Evolutionary conservation across 92 coral and sea anemone genomes (phyloP), one percentile per base, ranked within the genome.

Genomic region (Virgularia gustaviana): DNA sequence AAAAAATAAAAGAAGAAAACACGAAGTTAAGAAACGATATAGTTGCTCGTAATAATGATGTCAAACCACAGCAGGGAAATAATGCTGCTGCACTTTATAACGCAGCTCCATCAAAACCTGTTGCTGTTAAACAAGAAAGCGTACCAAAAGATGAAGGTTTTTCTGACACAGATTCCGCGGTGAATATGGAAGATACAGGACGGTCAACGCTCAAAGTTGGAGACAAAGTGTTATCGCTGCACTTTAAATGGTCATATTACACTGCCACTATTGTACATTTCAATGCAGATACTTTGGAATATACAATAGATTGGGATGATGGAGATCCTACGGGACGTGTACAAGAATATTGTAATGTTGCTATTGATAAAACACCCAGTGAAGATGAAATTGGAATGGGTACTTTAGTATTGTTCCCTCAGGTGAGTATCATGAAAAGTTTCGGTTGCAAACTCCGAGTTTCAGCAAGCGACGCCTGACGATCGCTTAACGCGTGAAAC

Each of bases 261-360:
- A 91, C 97, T 18, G 95, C 97, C 9, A 85, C 89, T 2, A 88
- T 91, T 33, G 95, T 79, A 12, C 79, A 75, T 12, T 91, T 91
- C 37, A 78, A 91, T 62, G 32, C 84, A 49, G 42, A 60, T 4
- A 52, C 74, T 6, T 76, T 85, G 5, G 61, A 74, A 83, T 91
- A 89, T 75, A 87, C 86, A 25, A 86, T 91, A 47, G 38, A 79
- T 63, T 91, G 97, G 97, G 97, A 91, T 47, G 97, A 91, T 45
- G 96, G 85, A 34, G 97, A 91, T 33, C 89, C 90, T 6, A 78
- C 91, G 9, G 97, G 97, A 9, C 86, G 95, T 19, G 63, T 85
- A 13, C 54, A 88, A 31, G 88, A 91, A 44, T 91, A 91, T 73
- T 86, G 56, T 51, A 85, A 91, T 65, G 86, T 91, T 55, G 97